Evolutionary conservation across 1,140 invertebrate genomes (phyloP).

Genomic region (Drosophila pandora): DNA sequence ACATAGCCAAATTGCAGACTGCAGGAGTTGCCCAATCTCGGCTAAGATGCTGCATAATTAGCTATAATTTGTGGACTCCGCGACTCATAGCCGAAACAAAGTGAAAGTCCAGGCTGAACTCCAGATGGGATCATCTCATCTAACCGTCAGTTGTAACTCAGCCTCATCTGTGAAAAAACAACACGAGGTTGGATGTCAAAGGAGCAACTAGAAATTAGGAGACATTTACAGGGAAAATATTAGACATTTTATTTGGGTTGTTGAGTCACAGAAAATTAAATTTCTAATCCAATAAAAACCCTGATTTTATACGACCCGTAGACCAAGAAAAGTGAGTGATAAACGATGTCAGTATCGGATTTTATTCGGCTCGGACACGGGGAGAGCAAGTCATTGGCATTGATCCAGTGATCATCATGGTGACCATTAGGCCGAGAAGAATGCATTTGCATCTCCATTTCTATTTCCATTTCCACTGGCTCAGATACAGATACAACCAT

Average conservation of each 20-base stretch:
- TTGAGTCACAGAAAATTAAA: neutral
- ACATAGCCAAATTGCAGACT: constrained; percentile 70
- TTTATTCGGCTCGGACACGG: constrained; percentile 32
- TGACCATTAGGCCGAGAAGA: constrained; percentile 51
- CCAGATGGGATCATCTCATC: constrained; percentile 38
- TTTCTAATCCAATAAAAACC: constrained; percentile 8
- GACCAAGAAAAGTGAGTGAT: constrained; percentile 37
- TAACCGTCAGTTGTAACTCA: neutral
- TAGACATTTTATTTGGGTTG: neutral
- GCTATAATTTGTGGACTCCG: constrained; percentile 72
- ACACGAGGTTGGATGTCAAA: constrained; percentile 28
- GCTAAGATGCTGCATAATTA: constrained; percentile 80
- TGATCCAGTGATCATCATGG: constrained; percentile 23
- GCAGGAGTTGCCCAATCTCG: constrained; percentile 74
- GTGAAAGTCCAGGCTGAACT: constrained; percentile 63
- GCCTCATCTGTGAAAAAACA: constrained; percentile 3
- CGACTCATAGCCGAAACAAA: constrained; percentile 35
- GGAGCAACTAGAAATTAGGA: constrained; percentile 28
- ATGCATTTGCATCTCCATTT: constrained; percentile 58
- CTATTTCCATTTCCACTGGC: constrained; percentile 20
- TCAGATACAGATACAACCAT: constrained; percentile 8
- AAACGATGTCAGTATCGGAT: constrained; percentile 39
- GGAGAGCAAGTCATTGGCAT: constrained; percentile 28
- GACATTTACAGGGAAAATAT: constrained; percentile 29
- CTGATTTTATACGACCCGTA: constrained; percentile 24